These are phyloP conservation scores for Thyatira batis DNA, from an alignment of 2,888 invertebrate genomes.

Conservation along the genomic window DNA sequence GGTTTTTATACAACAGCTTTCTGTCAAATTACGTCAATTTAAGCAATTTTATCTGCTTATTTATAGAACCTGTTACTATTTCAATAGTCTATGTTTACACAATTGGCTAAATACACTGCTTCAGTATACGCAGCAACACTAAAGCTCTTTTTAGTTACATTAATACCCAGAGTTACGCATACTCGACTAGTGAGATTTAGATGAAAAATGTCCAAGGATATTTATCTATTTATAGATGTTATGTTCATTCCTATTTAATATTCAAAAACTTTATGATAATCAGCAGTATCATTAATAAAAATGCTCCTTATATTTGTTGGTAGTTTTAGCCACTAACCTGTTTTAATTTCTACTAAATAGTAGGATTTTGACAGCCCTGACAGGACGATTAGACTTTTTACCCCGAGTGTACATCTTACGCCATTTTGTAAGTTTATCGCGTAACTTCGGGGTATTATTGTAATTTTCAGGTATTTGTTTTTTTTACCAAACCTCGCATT, in stretches of 20 bases:
- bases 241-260: no score
- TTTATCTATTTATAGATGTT: no score
- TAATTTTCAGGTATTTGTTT: neutral
- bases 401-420: neutral
- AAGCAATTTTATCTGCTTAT: no score
- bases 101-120: neutral
- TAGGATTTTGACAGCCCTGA: neutral
- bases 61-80: no score
- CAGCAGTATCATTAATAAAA: no score
- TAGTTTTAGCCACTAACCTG: neutral
- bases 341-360: neutral
- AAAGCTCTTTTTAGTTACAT: slow-evolving; percentile 22
- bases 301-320: no score
- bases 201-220: no score
- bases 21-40: no score
- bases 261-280: no score
- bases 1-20: neutral
- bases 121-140: slow-evolving; percentile 20
- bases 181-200: neutral
- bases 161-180: neutral
- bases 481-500: slow-evolving; percentile 93
- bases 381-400: neutral
- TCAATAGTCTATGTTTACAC: neutral
- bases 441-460: neutral
- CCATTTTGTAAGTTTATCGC: neutral